Conservation (phyloP, 1,140 invertebrate species). For the Nasonia vitripennis region DNA sequence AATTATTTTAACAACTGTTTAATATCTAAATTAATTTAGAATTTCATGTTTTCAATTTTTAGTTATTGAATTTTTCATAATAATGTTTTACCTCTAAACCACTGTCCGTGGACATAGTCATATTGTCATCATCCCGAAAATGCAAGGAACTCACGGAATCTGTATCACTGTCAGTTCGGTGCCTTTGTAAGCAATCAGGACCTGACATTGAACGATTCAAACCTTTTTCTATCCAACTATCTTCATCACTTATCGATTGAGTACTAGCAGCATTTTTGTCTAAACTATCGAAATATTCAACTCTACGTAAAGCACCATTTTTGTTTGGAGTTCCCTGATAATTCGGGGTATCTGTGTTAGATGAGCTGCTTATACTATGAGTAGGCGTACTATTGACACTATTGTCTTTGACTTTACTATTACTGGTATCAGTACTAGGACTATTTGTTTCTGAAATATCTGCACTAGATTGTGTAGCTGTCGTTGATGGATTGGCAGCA, state of each 20-base stretch:
- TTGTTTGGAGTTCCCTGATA: conserved; percentile 66
- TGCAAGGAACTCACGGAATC: conserved; percentile 72
- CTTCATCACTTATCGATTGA: conserved; percentile 71
- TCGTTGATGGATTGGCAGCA: conserved; percentile 60
- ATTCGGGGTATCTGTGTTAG: conserved; percentile 71
- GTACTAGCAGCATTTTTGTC: conserved; percentile 72
- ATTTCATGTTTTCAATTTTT: background rate
- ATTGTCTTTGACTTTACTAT: conserved; percentile 62
- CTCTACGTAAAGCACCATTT: conserved; percentile 69
- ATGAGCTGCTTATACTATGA: conserved; percentile 71
- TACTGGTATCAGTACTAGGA: conserved; percentile 62
- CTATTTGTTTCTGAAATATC: conserved; percentile 63
- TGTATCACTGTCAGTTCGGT: conserved; percentile 70
- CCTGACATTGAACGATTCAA: conserved; percentile 82
- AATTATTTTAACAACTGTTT: background rate
- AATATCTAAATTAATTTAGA: background rate
- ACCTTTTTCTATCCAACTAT: conserved; percentile 75
- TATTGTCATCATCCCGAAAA: conserved; percentile 73
- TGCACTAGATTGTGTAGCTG: conserved; percentile 62
- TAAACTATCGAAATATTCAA: conserved; percentile 70
- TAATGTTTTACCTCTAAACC: conserved; percentile 68
- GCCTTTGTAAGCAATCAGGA: conserved; percentile 80
- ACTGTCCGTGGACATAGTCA: conserved; percentile 74
- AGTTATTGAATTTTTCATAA: background rate
- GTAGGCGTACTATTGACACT: conserved; percentile 71